A percentile compares a stretch with the other conserved stretches of the same genome.
Conservation (phyloP, 2,888 invertebrate genomes). For the Monoplex corrugatus region DNA sequence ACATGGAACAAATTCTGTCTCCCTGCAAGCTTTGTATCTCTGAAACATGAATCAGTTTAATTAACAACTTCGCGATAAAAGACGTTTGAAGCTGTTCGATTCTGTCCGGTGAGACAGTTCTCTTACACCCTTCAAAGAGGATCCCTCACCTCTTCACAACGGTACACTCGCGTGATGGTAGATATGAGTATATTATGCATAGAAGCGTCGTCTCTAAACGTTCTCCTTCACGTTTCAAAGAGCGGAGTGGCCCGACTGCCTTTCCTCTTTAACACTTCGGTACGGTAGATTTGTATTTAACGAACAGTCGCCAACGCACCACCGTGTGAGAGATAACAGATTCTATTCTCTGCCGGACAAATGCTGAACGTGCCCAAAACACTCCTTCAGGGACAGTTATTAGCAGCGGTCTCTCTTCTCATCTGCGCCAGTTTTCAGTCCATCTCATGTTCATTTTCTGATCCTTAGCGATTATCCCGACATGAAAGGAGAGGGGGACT, state of each 20-base stretch:
- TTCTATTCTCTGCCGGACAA: background rate
- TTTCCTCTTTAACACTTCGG: background rate
- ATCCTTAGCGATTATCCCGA: slow-evolving; percentile 32
- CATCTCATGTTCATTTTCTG: slow-evolving; percentile 44
- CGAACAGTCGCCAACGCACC: background rate
- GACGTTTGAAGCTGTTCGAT: no score
- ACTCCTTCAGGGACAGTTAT: background rate
- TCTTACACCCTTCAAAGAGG: background rate
- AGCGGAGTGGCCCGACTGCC: background rate
- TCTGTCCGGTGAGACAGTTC: background rate
- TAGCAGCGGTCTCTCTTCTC: slow-evolving; percentile 36
- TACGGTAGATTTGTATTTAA: background rate
- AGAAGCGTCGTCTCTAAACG: background rate
- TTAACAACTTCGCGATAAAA: no score
- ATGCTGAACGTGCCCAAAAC: background rate
- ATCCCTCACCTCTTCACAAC: background rate
- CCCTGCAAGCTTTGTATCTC: no score
- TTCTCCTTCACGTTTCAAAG: background rate
- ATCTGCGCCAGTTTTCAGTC: background rate
- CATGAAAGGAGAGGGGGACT: background rate
- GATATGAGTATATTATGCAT: background rate
- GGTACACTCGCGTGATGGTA: background rate
- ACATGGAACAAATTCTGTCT: no score
- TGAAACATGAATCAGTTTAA: no score
- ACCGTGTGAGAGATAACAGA: background rate